Base-by-base conservation (phyloP, 1,140 invertebrate genomes). In the Hermetia illucens region DNA sequence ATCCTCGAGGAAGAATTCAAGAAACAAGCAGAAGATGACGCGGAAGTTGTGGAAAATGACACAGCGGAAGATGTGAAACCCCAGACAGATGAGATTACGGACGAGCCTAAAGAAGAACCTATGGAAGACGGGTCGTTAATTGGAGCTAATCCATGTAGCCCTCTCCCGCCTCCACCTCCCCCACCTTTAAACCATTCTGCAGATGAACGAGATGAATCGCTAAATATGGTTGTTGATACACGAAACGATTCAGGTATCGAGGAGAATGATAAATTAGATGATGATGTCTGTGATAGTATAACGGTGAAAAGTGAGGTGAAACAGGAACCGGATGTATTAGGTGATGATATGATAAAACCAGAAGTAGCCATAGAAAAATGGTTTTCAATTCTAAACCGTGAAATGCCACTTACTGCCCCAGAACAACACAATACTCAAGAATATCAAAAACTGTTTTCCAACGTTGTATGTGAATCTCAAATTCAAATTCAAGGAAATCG, bases 1-100 rank as follows among this genome's bases (percentile, higher is more conserved):
- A 61, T 66, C 8, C 44, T 75, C 1, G 73, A 77, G 43, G 58
- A 66, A 44, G 63, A 53, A 45, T 65, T 63, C 49, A 65, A 66
- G 43, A 49, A 64, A 42, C 59, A 57, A 2, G 13, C 4, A 27
- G 5, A 32, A 35, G 35, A 18, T 6, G 34, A 44, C 3, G 38
- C 15, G 1, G 41, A 46, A 18, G 36, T 39, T 9, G 40, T 43
- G 10, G 37, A 40, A 29, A 27, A 35, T 13, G 16, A 36, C 17
- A 25, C 17, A 9, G 5, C 21, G n/a, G 20, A 15, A 19, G 19
- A 33, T 6, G 13, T 12, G 4, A 25, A n/a, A 34, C 19, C 31
- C 18, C 31, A 4, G 20, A 20, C 3, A 22, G n/a, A 16, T 12
- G 17, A 38, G 12, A 38, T 13, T 38, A 20, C 20, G 3, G 17